Conservation (phyloP, 2,113 vertebrate genomes). For the Myodes glareolus region DNA sequence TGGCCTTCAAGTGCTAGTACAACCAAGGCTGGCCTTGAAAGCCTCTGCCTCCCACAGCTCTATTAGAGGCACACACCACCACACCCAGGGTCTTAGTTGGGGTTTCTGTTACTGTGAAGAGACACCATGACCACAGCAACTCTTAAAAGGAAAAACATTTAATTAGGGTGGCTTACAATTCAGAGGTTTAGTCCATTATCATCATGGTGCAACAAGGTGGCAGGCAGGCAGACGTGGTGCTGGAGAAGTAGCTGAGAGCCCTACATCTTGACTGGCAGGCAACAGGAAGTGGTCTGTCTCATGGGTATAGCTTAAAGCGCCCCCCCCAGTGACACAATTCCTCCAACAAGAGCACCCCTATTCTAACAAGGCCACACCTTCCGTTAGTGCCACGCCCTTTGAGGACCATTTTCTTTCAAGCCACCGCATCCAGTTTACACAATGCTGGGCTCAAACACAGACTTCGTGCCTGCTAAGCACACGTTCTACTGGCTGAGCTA, state of each 20-base stretch:
- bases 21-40: neutral
- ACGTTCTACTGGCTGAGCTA: neutral
- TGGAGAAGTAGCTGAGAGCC: neutral
- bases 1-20: neutral
- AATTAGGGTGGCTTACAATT: neutral
- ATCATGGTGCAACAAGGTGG: neutral
- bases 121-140: neutral
- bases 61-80: neutral
- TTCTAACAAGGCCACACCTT: neutral
- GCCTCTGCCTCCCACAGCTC: neutral
- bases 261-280: neutral
- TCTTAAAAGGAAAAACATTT: neutral
- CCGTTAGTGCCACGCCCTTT: neutral
- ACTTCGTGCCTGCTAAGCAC: neutral
- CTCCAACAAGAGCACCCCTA: neutral
- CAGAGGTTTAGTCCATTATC: neutral
- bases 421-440: neutral
- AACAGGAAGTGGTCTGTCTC: neutral
- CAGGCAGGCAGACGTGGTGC: neutral
- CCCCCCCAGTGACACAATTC: neutral
- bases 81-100: neutral
- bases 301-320: neutral
- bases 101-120: neutral
- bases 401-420: neutral
- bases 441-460: neutral